phyloP scores from a whole-genome alignment of 2,888 invertebrate species.

The Maniola hyperantus region DNA sequence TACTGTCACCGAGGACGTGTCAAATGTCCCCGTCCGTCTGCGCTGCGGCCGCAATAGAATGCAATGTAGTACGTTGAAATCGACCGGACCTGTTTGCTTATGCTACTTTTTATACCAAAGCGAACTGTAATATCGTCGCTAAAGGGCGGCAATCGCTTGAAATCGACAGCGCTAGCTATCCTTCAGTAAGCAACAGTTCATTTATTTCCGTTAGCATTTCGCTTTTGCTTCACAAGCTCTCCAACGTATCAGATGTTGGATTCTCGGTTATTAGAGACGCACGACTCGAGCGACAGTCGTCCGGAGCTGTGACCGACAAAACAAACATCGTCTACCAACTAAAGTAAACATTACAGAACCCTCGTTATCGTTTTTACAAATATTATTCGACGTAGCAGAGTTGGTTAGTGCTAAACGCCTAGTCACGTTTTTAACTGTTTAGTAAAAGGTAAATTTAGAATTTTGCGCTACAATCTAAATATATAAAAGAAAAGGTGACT shows the following conservation, averaged over 20 bases:
- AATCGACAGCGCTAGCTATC: slow-evolving; percentile 54
- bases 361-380: slow-evolving; percentile 50
- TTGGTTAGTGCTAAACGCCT: slow-evolving; percentile 52
- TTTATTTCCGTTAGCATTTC: slow-evolving; percentile 77
- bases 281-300: slow-evolving; percentile 56
- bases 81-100: slow-evolving; percentile 70
- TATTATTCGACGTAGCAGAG: slow-evolving; percentile 47
- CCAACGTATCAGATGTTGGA: slow-evolving; percentile 70
- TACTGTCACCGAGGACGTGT: slow-evolving; percentile 68
- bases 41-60: slow-evolving; percentile 74
- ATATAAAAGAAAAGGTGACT: too few species aligned
- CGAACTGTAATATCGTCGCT: slow-evolving; percentile 43
- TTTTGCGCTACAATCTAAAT: slow-evolving; percentile 5
- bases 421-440: slow-evolving; percentile 50
- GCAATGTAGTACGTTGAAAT: slow-evolving; percentile 68
- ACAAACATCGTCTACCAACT: slow-evolving; percentile 50
- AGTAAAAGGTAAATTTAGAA: slow-evolving; percentile 54
- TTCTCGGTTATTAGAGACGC: slow-evolving; percentile 67
- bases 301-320: slow-evolving; percentile 50
- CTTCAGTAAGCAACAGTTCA: slow-evolving; percentile 72
- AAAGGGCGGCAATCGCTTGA: slow-evolving; percentile 47
- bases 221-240: slow-evolving; percentile 62
- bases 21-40: slow-evolving; percentile 72
- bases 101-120: slow-evolving; percentile 52
- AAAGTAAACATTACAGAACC: slow-evolving; percentile 47